These are phyloP conservation scores for Pygathrix nemaeus DNA, from an alignment of 2,113 vertebrate species.

Conservation along the genomic window DNA sequence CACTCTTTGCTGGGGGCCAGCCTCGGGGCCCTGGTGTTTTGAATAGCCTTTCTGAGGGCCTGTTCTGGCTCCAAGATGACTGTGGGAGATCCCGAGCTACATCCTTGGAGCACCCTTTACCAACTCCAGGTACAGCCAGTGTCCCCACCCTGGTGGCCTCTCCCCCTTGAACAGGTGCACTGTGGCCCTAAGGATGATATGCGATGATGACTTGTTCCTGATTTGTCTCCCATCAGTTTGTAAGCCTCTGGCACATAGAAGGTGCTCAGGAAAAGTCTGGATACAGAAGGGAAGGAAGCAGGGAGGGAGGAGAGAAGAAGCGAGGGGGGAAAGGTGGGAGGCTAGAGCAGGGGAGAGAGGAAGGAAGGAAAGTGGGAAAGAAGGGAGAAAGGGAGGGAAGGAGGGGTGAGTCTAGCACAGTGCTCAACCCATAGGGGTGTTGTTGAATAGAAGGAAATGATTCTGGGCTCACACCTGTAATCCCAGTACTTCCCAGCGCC, in stretches of 20 bases:
- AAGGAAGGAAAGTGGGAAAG: no score
- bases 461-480: neutral
- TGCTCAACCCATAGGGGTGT: fast-evolving
- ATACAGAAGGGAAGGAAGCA: neutral
- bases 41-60: neutral
- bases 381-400: no score
- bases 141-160: fast-evolving
- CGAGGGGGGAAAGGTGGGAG: no score
- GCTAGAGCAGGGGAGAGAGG: no score
- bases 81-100: fast-evolving
- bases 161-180: fast-evolving
- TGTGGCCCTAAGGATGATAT: fast-evolving
- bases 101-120: neutral
- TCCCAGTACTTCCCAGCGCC: no score
- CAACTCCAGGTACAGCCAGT: neutral
- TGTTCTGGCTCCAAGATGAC: neutral
- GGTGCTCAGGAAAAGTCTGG: fast-evolving
- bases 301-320: no score
- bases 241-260: neutral
- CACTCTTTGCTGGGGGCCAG: neutral
- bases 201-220: fast-evolving
- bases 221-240: neutral
- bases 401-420: neutral
- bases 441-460: neutral
- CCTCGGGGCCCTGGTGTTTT: neutral